phyloP scores from a whole-genome alignment of 2,888 invertebrate species.

The Ephialtes manifestator region DNA sequence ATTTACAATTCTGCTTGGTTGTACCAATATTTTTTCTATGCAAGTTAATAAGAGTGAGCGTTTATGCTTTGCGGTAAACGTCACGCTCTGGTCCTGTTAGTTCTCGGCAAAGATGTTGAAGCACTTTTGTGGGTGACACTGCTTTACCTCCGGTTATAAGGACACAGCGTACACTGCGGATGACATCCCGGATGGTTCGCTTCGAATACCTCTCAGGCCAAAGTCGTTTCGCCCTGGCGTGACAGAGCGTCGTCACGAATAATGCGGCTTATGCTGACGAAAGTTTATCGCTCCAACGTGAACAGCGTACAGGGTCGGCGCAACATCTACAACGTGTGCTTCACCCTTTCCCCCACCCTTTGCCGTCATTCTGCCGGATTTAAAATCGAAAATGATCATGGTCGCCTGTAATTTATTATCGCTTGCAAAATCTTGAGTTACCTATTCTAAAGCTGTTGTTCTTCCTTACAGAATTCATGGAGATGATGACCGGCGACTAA shows the following conservation, averaged over 20 bases:
- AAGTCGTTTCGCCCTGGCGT: constrained; percentile 46
- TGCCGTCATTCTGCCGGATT: constrained; percentile 28
- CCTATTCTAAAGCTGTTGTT: constrained; percentile 49
- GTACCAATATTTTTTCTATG: no score
- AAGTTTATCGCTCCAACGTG: constrained; percentile 65
- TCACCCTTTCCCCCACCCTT: constrained; percentile 13
- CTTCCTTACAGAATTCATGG: constrained; percentile 91
- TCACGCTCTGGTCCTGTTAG: constrained; percentile 5
- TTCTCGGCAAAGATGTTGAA: constrained; percentile 21
- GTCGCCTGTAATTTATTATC: constrained; percentile 24
- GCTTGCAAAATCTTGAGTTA: neutral
- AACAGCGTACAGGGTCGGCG: constrained; percentile 34
- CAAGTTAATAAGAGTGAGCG: constrained; percentile 4
- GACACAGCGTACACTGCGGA: constrained; percentile 17
- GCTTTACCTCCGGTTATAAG: neutral
- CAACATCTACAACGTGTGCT: constrained; percentile 17
- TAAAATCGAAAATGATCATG: constrained; percentile 12
- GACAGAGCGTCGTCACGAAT: constrained; percentile 65
- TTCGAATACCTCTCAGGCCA: constrained; percentile 40
- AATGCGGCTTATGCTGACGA: constrained; percentile 62
- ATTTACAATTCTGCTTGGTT: no score
- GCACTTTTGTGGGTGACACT: constrained; percentile 15
- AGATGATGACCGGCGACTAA: constrained; percentile 93
- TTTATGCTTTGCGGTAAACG: neutral
- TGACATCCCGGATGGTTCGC: constrained; percentile 34